phyloP scores from a whole-genome alignment of 2,888 invertebrate species.

The Agonopterix heracliana region DNA sequence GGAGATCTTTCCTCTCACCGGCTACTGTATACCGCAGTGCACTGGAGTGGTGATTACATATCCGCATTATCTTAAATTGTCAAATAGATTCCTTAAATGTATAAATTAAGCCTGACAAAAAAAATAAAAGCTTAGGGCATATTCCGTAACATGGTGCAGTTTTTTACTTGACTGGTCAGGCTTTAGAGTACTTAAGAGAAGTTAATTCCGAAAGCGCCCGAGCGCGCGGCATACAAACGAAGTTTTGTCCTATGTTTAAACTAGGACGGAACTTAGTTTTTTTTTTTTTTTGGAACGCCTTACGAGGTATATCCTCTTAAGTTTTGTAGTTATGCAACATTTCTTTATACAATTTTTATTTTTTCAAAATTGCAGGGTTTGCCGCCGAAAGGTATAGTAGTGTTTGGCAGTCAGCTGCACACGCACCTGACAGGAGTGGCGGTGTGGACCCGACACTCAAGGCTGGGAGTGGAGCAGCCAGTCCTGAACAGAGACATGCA shows the following conservation, averaged over 20 bases:
- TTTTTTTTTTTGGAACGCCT: too few species aligned
- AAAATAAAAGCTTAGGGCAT: neutral
- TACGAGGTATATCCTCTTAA: too few species aligned
- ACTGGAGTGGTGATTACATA: constrained; percentile 83
- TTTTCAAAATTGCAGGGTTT: constrained; percentile 75
- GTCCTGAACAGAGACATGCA: constrained; percentile 94
- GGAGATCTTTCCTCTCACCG: constrained; percentile 86
- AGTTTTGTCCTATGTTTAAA: too few species aligned
- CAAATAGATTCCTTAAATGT: neutral
- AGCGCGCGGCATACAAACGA: too few species aligned
- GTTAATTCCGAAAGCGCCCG: too few species aligned
- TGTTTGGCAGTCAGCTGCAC: constrained; percentile 98
- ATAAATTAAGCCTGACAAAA: neutral
- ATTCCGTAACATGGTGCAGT: too few species aligned
- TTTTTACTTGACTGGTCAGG: too few species aligned
- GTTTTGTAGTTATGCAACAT: too few species aligned
- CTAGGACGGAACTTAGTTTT: too few species aligned
- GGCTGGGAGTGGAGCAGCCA: constrained; percentile 87
- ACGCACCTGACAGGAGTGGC: constrained; percentile 94
- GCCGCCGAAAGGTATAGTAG: constrained; percentile 87
- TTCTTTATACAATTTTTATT: too few species aligned
- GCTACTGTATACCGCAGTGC: constrained; percentile 95
- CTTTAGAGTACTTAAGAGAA: too few species aligned
- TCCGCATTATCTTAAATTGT: neutral
- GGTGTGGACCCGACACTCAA: constrained; percentile 89